phyloP scores from a whole-genome alignment of 2,113 vertebrate genomes.

The Pomatorhinus ruficollis region DNA sequence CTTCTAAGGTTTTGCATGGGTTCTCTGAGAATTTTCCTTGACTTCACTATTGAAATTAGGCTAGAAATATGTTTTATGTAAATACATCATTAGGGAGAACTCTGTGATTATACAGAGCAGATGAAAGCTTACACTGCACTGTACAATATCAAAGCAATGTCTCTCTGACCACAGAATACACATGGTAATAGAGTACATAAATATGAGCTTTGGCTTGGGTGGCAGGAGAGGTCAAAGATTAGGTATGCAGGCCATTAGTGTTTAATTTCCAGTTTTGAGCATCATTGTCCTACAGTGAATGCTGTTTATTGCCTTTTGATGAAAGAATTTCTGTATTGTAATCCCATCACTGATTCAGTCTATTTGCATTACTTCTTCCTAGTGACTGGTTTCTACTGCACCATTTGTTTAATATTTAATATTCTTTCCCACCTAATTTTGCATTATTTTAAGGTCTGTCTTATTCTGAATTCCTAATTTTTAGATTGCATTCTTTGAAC shows the following conservation, averaged over 20 bases:
- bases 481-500: background rate
- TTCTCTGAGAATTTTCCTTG: slow-evolving; percentile 32
- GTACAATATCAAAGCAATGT: slow-evolving; percentile 36
- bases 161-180: slow-evolving; percentile 24
- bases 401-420: background rate
- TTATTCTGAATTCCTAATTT: background rate
- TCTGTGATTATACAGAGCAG: slow-evolving; percentile 51
- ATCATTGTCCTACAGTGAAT: background rate
- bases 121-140: slow-evolving; percentile 14
- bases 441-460: background rate
- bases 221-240: slow-evolving; percentile 17
- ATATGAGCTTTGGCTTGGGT: background rate
- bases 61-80: slow-evolving; percentile 43
- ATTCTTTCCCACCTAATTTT: background rate
- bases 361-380: background rate
- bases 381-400: background rate
- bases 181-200: background rate
- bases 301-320: background rate
- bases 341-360: background rate
- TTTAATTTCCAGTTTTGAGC: background rate
- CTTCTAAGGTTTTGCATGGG: slow-evolving; percentile 5
- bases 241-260: background rate
- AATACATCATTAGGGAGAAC: slow-evolving; percentile 37
- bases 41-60: slow-evolving; percentile 56
- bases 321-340: background rate